Evolutionary conservation across 2,888 invertebrate genomes (phyloP).

Genomic region (Microctonus aethiopoides): DNA sequence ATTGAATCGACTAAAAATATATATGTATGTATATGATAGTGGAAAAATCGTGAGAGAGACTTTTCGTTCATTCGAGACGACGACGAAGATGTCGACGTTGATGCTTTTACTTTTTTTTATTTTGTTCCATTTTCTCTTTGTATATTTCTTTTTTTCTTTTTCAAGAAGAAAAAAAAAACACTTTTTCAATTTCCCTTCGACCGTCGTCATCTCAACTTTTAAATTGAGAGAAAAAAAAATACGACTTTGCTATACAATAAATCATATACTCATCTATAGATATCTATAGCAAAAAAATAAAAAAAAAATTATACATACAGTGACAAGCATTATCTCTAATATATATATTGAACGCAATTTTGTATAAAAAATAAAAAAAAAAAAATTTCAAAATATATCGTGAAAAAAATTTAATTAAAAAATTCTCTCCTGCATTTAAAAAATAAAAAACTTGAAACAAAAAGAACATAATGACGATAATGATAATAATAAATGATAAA

Average conservation of each 20-base stretch:
- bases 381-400: too few species aligned
- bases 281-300: not conserved
- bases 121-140: constrained; percentile 1
- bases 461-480: too few species aligned
- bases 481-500: too few species aligned
- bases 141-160: not conserved
- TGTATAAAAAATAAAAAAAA: too few species aligned
- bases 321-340: too few species aligned
- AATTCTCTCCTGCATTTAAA: too few species aligned
- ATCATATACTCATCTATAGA: not conserved
- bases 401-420: too few species aligned
- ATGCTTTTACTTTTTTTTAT: constrained; percentile 10
- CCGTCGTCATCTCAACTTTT: not conserved
- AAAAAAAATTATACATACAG: not conserved
- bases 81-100: not conserved
- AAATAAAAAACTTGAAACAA: too few species aligned
- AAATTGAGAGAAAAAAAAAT: not conserved
- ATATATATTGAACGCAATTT: too few species aligned
- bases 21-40: not conserved
- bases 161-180: constrained; percentile 20
- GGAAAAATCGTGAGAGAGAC: constrained; percentile 14
- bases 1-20: constrained; percentile 19
- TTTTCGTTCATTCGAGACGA: constrained; percentile 14
- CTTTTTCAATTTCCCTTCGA: constrained; percentile 34
- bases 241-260: not conserved